These are phyloP conservation scores for Vireo altiloquus DNA, from an alignment of 2,113 vertebrate species.

Conservation along the genomic window DNA sequence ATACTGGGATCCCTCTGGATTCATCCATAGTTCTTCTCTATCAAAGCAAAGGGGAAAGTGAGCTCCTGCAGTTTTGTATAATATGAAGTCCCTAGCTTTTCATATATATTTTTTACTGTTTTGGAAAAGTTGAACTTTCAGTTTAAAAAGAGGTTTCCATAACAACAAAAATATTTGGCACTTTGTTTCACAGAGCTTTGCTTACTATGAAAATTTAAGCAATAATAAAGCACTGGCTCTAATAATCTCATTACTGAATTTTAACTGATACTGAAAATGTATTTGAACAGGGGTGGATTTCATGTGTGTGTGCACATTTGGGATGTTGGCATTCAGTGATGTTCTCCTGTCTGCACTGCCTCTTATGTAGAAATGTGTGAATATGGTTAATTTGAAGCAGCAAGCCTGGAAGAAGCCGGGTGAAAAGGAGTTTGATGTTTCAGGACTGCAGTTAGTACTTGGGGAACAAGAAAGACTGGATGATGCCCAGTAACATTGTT, in stretches of 20 bases:
- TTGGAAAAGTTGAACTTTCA: constrained; percentile 5
- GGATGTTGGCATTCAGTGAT: background rate
- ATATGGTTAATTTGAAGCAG: background rate
- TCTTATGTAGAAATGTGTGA: background rate
- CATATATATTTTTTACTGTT: background rate
- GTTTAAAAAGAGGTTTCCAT: constrained; percentile 39
- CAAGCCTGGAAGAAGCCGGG: background rate
- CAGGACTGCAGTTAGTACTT: background rate
- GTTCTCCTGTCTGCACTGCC: background rate
- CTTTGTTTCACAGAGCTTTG: background rate
- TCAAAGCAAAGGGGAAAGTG: background rate
- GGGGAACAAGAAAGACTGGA: constrained; percentile 28
- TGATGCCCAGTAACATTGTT: constrained; percentile 40
- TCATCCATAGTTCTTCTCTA: background rate
- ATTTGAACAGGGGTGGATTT: background rate
- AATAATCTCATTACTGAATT: background rate
- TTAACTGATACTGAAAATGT: background rate
- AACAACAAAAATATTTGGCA: constrained; percentile 34
- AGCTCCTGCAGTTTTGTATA: background rate
- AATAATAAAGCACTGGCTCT: background rate
- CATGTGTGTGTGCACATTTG: background rate
- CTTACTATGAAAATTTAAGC: background rate
- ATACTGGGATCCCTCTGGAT: background rate
- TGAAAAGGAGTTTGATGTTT: background rate
- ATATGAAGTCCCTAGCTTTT: background rate